Evolutionary conservation across 2,113 vertebrate species (phyloP).

Genomic region (Larimichthys polyactis): DNA sequence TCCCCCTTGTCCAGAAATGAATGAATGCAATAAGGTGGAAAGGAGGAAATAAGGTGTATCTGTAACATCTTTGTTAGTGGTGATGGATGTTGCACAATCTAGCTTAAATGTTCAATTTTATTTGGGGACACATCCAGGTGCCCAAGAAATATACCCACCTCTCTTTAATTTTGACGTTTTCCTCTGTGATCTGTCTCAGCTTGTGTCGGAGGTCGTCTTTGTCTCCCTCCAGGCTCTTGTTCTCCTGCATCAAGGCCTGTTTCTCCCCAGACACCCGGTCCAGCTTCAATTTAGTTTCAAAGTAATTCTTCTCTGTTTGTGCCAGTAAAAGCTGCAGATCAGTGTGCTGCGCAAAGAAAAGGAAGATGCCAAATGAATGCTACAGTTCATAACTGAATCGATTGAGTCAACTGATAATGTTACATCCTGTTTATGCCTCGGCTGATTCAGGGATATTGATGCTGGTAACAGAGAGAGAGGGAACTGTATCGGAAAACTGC

Average conservation of each 20-base stretch:
- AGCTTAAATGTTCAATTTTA: background rate
- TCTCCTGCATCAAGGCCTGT: slow-evolving; percentile 75
- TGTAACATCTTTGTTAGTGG: background rate
- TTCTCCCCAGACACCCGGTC: slow-evolving; percentile 79
- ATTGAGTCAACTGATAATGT: background rate
- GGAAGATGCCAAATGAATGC: background rate
- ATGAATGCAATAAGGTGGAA: no score
- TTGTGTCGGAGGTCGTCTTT: slow-evolving; percentile 74
- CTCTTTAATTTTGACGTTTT: slow-evolving; percentile 77
- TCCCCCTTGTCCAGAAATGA: background rate
- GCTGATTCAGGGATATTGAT: slow-evolving; percentile 7
- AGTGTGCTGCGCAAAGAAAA: slow-evolving; percentile 52
- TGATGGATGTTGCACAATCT: background rate
- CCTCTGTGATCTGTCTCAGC: slow-evolving; percentile 73
- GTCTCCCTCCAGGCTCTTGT: slow-evolving; percentile 66
- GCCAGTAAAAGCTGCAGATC: slow-evolving; percentile 74
- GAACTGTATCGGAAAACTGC: background rate
- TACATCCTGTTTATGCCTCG: background rate
- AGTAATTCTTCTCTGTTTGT: slow-evolving; percentile 80
- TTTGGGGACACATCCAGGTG: background rate
- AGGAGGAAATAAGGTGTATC: background rate
- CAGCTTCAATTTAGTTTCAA: slow-evolving; percentile 82
- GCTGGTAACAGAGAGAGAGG: background rate
- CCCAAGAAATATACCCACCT: slow-evolving; percentile 61
- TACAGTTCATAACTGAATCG: background rate